Evolutionary conservation across 2,113 vertebrate genomes (phyloP).

Genomic region (Sminthopsis crassicaudata): DNA sequence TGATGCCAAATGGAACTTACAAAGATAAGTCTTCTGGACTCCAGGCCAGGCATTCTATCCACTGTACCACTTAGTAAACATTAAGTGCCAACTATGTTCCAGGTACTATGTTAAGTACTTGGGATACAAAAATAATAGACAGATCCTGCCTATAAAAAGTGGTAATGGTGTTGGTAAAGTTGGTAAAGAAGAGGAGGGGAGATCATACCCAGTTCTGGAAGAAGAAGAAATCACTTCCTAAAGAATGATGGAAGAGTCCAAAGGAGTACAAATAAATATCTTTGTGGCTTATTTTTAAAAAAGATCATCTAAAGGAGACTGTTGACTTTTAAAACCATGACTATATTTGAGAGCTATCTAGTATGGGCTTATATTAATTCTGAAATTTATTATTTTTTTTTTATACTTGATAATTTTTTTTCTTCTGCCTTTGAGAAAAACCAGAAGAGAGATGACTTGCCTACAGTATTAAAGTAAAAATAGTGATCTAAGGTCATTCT

Average conservation of each 20-base stretch:
- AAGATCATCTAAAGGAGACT: conserved; percentile 61
- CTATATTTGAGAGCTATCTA: conserved; percentile 25
- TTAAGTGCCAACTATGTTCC: neutral
- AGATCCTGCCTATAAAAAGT: neutral
- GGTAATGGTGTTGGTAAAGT: neutral
- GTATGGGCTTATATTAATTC: conserved; percentile 44
- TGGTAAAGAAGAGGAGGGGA: neutral
- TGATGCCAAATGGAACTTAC: too few species aligned
- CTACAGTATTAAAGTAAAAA: conserved; percentile 43
- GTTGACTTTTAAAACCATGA: conserved; percentile 46
- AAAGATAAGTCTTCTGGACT: too few species aligned
- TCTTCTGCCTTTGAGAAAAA: neutral
- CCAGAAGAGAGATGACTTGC: neutral
- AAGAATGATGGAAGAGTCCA: neutral
- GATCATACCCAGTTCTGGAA: neutral
- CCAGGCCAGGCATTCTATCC: too few species aligned
- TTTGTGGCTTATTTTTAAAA: conserved; percentile 63
- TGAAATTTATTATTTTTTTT: neutral
- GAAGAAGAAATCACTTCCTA: neutral
- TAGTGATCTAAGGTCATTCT: neutral
- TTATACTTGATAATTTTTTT: neutral
- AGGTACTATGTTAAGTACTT: neutral
- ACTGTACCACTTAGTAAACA: neutral
- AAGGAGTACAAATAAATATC: neutral
- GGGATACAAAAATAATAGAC: too few species aligned